Evolutionary conservation across 2,888 invertebrate genomes (phyloP), one percentile per base, ranked within the genome.

Genomic region (Sinopyrophorus schimmeli): DNA sequence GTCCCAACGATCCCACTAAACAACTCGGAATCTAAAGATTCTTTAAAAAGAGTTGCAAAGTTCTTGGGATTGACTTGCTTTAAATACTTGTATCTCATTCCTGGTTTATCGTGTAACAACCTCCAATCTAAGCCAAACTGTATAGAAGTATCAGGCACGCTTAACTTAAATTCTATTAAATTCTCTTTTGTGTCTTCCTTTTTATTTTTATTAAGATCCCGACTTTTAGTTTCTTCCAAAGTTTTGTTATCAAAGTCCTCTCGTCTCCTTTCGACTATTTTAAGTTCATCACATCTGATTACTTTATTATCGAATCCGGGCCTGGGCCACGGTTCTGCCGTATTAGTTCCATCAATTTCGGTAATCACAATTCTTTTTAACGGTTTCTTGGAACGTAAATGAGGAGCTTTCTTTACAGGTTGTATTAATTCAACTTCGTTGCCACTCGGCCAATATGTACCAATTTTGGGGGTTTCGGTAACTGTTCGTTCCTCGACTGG

Each of bases 81-180:
- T 51, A 87, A 75, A 70, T 84, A 87, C 53, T 77, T 69, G 58
- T 78, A 79, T 61, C 78, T 77, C 12, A 77, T 76, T 5, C 70
- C 72, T n/a, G 68, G 65, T 15, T 74, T 73, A 0, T 72, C 76
- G 55, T 74, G 77, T 37, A 83, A 62, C 55, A 75, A 74, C 60
- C 77, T 81, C 87, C 87, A 87, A 32, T 77, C 76, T 0, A 75
- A 59, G 67, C 80, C 74, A 66, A 87, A 87, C 61, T 86, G 84
- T 5, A 86, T 81, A 40, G 83, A 81, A 46, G 78, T 83, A 41
- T 75, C 77, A 0, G 87, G 86, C 3, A 77, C 58, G 6, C 68
- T 57, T 12, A 77, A 73, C 18, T 75, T 43, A 48, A 62, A 52
- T 55, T 39, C 62, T 50, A 26, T 40, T 41, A 18, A 27, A 41